phyloP scores from a whole-genome alignment of 2,113 vertebrate genomes.

The Marcusenius ussheri region DNA sequence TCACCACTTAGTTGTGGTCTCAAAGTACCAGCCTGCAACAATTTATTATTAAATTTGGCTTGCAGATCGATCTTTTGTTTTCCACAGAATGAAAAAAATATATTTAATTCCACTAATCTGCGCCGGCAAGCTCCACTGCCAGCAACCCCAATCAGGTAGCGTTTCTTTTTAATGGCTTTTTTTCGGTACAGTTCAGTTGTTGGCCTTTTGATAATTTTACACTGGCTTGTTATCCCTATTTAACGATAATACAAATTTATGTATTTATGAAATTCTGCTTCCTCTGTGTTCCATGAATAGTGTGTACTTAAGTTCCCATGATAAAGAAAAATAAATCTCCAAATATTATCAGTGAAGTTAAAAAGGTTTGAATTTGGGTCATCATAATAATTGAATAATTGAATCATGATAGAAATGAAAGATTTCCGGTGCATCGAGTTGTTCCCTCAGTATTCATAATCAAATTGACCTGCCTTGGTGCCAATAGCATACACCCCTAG shows the following conservation, averaged over 20 bases:
- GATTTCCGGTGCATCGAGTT: neutral
- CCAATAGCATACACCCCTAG: neutral
- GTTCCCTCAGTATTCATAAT: neutral
- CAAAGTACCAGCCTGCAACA: neutral
- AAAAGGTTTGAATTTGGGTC: neutral
- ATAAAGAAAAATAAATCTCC: neutral
- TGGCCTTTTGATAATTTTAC: neutral
- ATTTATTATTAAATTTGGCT: neutral
- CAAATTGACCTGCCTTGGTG: neutral
- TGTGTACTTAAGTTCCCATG: neutral
- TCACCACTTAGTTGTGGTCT: neutral
- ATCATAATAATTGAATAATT: neutral
- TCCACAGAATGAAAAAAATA: neutral
- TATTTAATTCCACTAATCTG: neutral
- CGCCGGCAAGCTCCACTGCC: neutral
- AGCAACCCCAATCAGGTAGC: neutral
- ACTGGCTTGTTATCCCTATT: neutral
- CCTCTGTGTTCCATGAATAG: neutral
- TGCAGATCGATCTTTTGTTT: neutral
- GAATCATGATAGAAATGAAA: neutral
- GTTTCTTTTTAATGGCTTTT: neutral
- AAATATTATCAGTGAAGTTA: neutral
- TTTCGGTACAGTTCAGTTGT: neutral
- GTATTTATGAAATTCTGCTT: neutral
- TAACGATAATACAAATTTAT: neutral